A percentile compares a stretch with the other conserved stretches of the same genome.
phyloP scores from a whole-genome alignment of 2,888 invertebrate genomes.

The Acheta domesticus region DNA sequence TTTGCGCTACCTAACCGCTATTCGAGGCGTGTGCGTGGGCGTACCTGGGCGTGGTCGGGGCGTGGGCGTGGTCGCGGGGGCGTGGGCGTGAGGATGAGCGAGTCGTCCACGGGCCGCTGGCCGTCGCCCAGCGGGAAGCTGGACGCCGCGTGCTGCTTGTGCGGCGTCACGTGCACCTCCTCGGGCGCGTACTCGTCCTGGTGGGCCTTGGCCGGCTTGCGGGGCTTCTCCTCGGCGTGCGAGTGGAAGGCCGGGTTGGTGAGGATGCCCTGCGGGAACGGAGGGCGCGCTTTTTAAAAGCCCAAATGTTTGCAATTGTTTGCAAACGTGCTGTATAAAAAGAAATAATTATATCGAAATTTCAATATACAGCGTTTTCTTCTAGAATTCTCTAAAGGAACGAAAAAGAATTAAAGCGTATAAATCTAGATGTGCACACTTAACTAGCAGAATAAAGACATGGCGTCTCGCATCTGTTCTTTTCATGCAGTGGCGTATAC shows the following conservation, averaged over 20 bases:
- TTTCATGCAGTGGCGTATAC: no score
- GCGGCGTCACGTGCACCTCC: not conserved
- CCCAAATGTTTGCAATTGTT: no score
- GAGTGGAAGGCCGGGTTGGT: constrained; percentile 5
- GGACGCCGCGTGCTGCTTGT: not conserved
- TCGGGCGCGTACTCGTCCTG: not conserved
- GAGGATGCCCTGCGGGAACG: not conserved
- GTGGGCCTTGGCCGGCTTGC: not conserved
- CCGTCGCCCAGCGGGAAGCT: not conserved
- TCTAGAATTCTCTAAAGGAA: no score
- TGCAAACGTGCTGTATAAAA: no score
- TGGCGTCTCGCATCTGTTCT: no score
- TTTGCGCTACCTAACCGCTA: no score
- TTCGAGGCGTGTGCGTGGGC: no score
- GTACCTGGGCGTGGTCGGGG: not conserved
- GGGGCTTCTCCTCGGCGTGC: not conserved
- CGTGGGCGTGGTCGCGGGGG: not conserved
- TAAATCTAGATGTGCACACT: no score
- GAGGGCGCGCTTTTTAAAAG: not conserved
- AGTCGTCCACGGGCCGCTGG: not conserved
- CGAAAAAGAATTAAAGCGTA: no score
- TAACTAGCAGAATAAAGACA: no score
- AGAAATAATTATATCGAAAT: no score
- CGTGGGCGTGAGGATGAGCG: not conserved
- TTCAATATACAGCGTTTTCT: no score